phyloP scores from a whole-genome alignment of 2,888 invertebrate species.

The Agrochola lota region DNA sequence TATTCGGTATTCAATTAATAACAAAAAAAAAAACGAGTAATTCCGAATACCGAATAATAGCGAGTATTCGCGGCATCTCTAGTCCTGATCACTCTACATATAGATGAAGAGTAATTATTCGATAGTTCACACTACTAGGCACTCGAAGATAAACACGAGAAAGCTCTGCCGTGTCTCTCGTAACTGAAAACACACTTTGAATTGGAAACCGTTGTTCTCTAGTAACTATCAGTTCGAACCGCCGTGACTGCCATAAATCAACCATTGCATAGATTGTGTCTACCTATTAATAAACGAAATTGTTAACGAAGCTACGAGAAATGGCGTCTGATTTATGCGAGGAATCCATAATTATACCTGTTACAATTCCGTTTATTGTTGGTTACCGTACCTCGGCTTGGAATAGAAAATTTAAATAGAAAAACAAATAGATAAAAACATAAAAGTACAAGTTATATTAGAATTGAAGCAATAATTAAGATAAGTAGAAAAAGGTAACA shows the following conservation, averaged over 20 bases:
- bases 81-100: neutral
- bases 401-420: neutral
- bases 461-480: neutral
- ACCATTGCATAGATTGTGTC: constrained; percentile 18
- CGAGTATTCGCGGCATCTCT: too few relatives aligned
- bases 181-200: constrained; percentile 45
- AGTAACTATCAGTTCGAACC: constrained; percentile 17
- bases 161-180: constrained; percentile 50
- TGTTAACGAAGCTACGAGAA: constrained; percentile 14
- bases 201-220: constrained; percentile 28
- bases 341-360: constrained; percentile 34
- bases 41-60: too few relatives aligned
- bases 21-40: too few relatives aligned
- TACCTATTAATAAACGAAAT: constrained; percentile 35
- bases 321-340: constrained; percentile 26
- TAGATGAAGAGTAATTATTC: constrained; percentile 28
- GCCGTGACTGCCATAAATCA: constrained; percentile 29
- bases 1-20: too few relatives aligned
- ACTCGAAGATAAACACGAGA: constrained; percentile 59
- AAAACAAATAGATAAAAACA: neutral
- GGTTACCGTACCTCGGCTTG: neutral
- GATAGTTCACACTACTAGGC: constrained; percentile 54
- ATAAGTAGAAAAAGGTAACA: constrained; percentile 14
- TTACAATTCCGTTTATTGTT: constrained; percentile 32
- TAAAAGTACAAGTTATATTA: neutral